A percentile compares a stretch with the other conserved stretches of the same genome.
These are phyloP conservation scores for Bimastos eiseni DNA, from an alignment of 2,888 invertebrate species.

Conservation along the genomic window DNA sequence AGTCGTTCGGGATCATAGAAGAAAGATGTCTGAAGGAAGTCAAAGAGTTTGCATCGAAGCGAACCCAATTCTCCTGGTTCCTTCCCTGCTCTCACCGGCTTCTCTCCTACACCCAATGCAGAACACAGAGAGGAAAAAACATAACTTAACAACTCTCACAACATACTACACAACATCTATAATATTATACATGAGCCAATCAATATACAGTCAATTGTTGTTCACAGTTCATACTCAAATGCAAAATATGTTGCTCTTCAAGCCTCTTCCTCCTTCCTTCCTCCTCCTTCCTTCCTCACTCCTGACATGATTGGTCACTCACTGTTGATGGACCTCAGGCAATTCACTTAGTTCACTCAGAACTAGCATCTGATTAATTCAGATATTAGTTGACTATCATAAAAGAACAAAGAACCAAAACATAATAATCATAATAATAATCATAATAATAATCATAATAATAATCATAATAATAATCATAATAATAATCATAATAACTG, in stretches of 20 bases:
- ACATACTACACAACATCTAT: not conserved
- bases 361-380: not conserved
- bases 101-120: constrained; percentile 16
- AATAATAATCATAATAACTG: too few relatives aligned
- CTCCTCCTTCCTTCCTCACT: too few relatives aligned
- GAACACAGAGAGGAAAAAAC: not conserved
- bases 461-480: too few relatives aligned
- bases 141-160: not conserved
- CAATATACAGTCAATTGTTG: too few relatives aligned
- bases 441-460: too few relatives aligned
- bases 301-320: not conserved
- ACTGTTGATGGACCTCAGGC: not conserved
- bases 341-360: not conserved
- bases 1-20: constrained; percentile 85
- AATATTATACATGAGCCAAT: not conserved
- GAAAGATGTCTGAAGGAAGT: constrained; percentile 79
- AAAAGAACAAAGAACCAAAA: too few relatives aligned
- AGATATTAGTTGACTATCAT: too few relatives aligned
- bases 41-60: constrained; percentile 71
- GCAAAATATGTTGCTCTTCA: not conserved
- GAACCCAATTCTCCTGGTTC: constrained; percentile 67
- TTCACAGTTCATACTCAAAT: not conserved
- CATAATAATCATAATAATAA: too few relatives aligned
- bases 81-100: constrained; percentile 57
- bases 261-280: too few relatives aligned